Base-by-base conservation (phyloP, 2,113 vertebrate genomes). In the Sula dactylatra region DNA sequence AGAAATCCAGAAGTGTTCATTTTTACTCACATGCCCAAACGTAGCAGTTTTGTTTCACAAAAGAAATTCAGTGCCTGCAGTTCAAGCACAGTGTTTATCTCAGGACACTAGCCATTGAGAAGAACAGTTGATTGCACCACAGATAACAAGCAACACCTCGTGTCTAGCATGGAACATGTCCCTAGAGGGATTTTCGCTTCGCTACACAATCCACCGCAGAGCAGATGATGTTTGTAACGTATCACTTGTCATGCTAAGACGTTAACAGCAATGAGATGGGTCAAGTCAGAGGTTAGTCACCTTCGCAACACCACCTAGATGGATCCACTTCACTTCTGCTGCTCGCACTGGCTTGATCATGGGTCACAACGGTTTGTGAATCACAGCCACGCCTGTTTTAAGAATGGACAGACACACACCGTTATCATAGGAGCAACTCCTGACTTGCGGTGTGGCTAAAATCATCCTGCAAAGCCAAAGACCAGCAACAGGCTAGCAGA, bases 291-390 rank as follows among this genome's bases (percentile, higher is more conserved):
- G 61, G 32, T 40, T 90, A 52, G 55, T 55, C 88, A 59, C 16
- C 70, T 84, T 89, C 86, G 61, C 94, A 92, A 80, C 50, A 67
- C 88, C 82, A 86, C 86, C 91, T 26, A 65, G 90, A 77, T 94
- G 96, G 86, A 95, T 90, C 84, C 78, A 44, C 80, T 85, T 69
- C 76, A 78, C 86, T 96, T 84, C 94, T 97, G 89, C 88, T 94
- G 85, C 85, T 97, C n/a, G 8, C 93, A 25, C 8, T 56, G 91
- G 95, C 96, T 88, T 73, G 90, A 84, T 49, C 16, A 1, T 69
- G 78, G 86, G 98, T 99, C 99, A 99, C 98, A 99, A 97, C 1
- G 98, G 98, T 93, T 99, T 99, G 96, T 99, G 99, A 93, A 99
- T 99, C 97, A 99, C 99, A 71, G 99, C 99, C 50, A 99, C 99